phyloP scores from a whole-genome alignment of 2,797 vertebrate genomes.

The Harpagifer antarcticus region DNA sequence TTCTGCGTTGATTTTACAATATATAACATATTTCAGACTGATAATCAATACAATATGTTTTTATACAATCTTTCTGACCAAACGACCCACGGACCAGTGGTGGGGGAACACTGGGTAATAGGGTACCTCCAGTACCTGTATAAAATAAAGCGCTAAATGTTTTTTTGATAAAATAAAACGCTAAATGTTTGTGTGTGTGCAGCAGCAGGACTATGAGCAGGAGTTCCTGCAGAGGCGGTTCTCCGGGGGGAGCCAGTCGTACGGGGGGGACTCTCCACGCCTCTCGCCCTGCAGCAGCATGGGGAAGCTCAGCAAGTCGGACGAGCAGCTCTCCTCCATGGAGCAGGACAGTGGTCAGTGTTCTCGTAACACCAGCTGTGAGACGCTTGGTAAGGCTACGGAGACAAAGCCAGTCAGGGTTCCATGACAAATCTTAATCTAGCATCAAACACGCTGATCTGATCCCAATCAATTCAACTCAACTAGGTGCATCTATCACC shows the following conservation, averaged over 20 bases:
- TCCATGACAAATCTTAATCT: background rate
- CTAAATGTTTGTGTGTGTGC: conserved; percentile 23
- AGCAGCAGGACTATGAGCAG: conserved; percentile 91
- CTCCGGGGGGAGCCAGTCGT: conserved; percentile 96
- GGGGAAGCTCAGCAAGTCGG: conserved; percentile 97
- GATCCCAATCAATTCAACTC: background rate
- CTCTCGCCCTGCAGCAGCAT: conserved; percentile 97
- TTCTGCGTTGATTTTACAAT: too few species aligned
- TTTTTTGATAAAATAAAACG: background rate
- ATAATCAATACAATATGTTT: too few species aligned
- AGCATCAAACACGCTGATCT: background rate
- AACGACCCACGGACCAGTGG: too few species aligned
- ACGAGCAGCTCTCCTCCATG: conserved; percentile 96
- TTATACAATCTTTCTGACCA: too few species aligned
- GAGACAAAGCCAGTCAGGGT: background rate
- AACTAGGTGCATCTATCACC: background rate
- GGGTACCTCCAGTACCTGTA: background rate
- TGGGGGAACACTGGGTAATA: too few species aligned
- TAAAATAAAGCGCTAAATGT: background rate
- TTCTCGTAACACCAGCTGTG: conserved; percentile 99
- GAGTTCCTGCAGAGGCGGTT: conserved; percentile 94
- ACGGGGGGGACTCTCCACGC: conserved; percentile 93
- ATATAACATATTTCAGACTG: too few species aligned
- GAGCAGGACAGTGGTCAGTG: conserved; percentile 98
- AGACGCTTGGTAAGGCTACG: conserved; percentile 92